A percentile compares a stretch with the other conserved stretches of the same genome.
phyloP scores from a whole-genome alignment of 2,113 vertebrate species.

The Opisthocomus hoazin region DNA sequence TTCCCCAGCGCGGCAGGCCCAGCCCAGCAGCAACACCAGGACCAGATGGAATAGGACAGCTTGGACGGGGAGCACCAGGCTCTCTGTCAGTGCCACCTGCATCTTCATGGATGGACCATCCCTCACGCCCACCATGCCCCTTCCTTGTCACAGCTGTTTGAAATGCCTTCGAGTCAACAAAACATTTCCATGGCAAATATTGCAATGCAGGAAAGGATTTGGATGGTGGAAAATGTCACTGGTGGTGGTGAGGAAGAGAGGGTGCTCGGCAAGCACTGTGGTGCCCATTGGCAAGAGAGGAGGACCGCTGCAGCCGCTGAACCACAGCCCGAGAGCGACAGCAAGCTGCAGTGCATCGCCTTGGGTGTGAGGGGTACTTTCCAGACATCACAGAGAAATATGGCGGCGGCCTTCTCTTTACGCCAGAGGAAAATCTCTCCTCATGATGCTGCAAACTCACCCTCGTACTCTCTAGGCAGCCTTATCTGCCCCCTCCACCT shows the following conservation, averaged over 20 bases:
- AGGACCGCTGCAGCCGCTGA: background rate
- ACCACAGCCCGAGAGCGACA: background rate
- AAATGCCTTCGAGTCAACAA: background rate
- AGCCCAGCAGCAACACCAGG: rapidly evolving
- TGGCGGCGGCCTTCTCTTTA: background rate
- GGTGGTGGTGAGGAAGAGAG: background rate
- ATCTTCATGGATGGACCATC: background rate
- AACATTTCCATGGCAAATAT: background rate
- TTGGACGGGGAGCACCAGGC: background rate
- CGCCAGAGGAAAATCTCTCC: background rate
- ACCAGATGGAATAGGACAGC: background rate
- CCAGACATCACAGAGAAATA: background rate
- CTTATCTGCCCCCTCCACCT: background rate
- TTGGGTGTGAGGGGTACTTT: background rate
- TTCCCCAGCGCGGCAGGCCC: background rate
- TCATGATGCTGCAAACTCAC: background rate
- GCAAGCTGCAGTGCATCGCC: background rate
- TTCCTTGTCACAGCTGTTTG: background rate
- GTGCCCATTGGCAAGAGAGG: background rate
- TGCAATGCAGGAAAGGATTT: background rate
- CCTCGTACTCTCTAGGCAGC: background rate
- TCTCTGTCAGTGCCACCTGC: background rate
- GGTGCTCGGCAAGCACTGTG: background rate
- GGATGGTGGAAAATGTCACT: background rate
- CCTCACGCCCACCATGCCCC: rapidly evolving